Base-by-base conservation (phyloP, 2,888 invertebrate genomes). In the Drosophila demipolita region DNA sequence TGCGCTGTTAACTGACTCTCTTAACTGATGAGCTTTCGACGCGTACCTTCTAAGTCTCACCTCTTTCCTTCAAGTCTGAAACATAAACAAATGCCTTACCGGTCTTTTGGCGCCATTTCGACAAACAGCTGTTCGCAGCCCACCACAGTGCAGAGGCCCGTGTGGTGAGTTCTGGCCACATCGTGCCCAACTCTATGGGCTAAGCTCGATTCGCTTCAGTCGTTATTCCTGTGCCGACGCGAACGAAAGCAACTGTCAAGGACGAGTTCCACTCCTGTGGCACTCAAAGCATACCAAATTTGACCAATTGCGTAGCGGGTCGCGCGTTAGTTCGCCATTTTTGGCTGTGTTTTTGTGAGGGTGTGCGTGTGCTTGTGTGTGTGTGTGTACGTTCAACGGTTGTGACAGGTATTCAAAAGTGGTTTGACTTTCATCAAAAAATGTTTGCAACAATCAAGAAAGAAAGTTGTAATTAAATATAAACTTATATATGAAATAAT, bases 171-270 rank as follows among this genome's bases (percentile, higher is more conserved):
- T 77, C 36, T 29, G 32, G 55, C 40, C 40, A 23, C 40, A 52
- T 54, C 66, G 60, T 60, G 64, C 55, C 48, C 67, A 67, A 49
- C 45, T 32, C 52, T 26, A 26, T 72, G 72, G 72, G 72, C 68
- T 62, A 72, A 62, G 73, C 60, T 79, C 82, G 73, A 70, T 40
- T 68, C 49, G 67, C 49, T 63, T 82, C 75, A 90, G 87, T 90
- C 90, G 84, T 83, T 87, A 79, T 84, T 81, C 72, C 75, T 77
- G 74, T 82, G 89, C 84, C 89, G 83, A 83, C 72, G 89, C 80
- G 89, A 78, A 63, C 83, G 83, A 75, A 80, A 80, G 76, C 84
- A 75, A 73, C 60, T 50, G 45, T 53, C 58, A 58, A 66, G 57
- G 40, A 65, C 73, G 63, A 66, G 57, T 62, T 54, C 72, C 65